Evolutionary conservation across 53 echinoderm and acorn worm species (phyloP), one percentile per base, ranked within the genome.

Genomic region (Holothuria leucospilota): DNA sequence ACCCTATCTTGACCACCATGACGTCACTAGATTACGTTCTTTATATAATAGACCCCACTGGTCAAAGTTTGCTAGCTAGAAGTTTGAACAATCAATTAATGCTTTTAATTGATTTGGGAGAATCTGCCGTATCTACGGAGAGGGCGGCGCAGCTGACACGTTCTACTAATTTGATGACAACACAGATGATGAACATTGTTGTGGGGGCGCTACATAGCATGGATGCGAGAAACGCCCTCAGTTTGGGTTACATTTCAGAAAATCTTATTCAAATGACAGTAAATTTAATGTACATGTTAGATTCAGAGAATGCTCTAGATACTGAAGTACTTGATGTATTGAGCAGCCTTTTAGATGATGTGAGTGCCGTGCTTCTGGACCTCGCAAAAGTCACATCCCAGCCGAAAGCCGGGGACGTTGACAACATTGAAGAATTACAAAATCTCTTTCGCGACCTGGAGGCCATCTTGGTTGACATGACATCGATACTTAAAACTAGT

Each of bases 281-380:
- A 13, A 89, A 96, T 85, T 72, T 89, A 53, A 79, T 94, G 49
- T 94, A 90, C 82, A 71, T 94, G 62, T 81, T 92, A 92, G 94
- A 92, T 52, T 67, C 66, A 30, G 92, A 87, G 30, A 88, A 89
- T 59, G 68, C 90, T 42, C 51, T 85, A 63, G 77, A 78, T 46
- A 77, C 83, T 25, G 94, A 92, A 51, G 61, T 92, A 68, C 86
- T 92, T 62, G 74, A 84, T 59, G 69, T 92, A 11, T 69, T 91
- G 25, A 87, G 66, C 49, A 53, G 26, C 2, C 69, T 92, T 51
- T 51, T 96, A 30, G 75, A 79, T 39, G 91, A 91, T 73, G 88
- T 96, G 78, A 94, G 80, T 79, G 68, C 29, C n/a, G 85, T 87
- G 24, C 69, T 96, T 16, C 28, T 82, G 0, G 85, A 92, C 28